Base-by-base conservation (phyloP, 2,797 vertebrate genomes). In the Helicolenus hilgendorfi region DNA sequence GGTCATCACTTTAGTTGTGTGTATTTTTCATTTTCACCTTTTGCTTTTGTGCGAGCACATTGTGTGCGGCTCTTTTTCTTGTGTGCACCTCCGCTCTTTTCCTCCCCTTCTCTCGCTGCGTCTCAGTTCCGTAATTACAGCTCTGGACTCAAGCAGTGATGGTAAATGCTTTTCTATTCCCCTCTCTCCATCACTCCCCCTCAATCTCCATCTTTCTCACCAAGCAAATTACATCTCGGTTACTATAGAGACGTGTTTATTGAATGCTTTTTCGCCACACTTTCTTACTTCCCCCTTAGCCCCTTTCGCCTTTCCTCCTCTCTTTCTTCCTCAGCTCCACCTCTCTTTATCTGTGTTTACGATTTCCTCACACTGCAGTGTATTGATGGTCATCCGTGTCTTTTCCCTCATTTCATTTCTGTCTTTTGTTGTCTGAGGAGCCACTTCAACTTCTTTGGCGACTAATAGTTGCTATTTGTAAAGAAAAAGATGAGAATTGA, bases 191-290 rank as follows among this genome's bases (percentile, higher is more conserved):
- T 96, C 93, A 94, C 91, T 95, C 92, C 92, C 96, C 93, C 91
- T 95, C 88, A 92, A 83, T 94, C 91, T 96, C 96, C 92, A 84
- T 92, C 88, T 22, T 87, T 92, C 96, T 96, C 94, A 94, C 96
- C 94, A 96, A 95, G 97, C 96, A 97, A 97, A 97, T 97, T 97
- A 97, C 96, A 94, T 93, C 92, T 95, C 84, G 92, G 97, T 97
- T 97, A 96, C 97, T 96, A 97, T 97, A 97, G 97, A 96, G 96
- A 97, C 91, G 80, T 97, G 95, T 97, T 97, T 97, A 96, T 96
- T 97, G 96, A 96, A 97, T 94, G 96, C 83, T 92, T 89, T 49
- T 95, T 96, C 91, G 87, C 84, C 65, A 81, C 90, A 87, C 89
- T 94, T 91, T 92, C 92, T 75, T 89, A 85, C 87, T 86, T 85